These are phyloP conservation scores for Ageneiosus marmoratus DNA, from an alignment of 2,113 vertebrate species.

Conservation along the genomic window DNA sequence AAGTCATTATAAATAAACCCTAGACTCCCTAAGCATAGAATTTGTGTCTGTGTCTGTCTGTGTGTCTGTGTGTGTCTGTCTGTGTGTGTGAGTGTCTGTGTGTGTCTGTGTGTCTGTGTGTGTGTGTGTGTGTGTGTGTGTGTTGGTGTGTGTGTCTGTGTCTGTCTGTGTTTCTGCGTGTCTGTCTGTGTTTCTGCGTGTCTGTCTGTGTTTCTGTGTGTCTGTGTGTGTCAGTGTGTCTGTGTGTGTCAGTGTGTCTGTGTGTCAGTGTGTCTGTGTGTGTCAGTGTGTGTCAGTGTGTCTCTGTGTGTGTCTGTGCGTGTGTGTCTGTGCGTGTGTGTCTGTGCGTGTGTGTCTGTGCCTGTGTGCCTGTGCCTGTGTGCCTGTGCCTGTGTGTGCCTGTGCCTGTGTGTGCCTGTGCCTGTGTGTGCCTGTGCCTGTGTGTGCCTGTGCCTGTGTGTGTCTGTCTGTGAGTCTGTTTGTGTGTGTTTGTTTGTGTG, in stretches of 20 bases:
- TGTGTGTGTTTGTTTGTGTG: not conserved
- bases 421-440: rapidly evolving
- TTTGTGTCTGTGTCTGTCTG: not conserved
- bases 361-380: rapidly evolving
- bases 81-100: not conserved
- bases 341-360: not conserved
- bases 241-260: not conserved
- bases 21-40: not conserved
- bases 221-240: not conserved
- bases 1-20: not conserved
- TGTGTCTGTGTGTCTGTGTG: not conserved
- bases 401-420: not conserved
- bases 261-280: not conserved
- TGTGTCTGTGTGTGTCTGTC: not conserved
- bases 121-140: not conserved
- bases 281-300: not conserved
- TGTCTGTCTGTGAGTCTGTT: not conserved
- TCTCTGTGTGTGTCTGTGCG: not conserved
- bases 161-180: too few species aligned
- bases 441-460: not conserved
- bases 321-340: not conserved
- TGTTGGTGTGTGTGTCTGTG: too few species aligned
- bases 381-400: not conserved
- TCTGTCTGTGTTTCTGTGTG: not conserved
- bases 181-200: too few species aligned